Conservation (phyloP, 2,888 invertebrate genomes). For the Tupiocoris notatus region DNA sequence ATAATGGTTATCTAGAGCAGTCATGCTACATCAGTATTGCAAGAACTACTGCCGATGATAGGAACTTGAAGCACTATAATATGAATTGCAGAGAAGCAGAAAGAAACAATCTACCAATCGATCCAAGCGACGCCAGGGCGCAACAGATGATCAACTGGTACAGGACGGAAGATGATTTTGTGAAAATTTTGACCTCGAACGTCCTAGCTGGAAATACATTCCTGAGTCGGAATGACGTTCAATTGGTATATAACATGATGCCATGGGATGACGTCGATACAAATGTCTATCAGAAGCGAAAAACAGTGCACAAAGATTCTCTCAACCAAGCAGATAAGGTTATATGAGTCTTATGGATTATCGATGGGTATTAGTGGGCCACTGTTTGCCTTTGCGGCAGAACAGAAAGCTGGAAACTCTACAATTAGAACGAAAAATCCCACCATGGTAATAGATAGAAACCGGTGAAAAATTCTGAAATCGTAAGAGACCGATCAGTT, state of each 20-base stretch:
- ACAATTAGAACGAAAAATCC: no score
- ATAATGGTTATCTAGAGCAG: no score
- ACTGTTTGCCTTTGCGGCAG: no score
- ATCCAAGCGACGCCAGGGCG: background rate
- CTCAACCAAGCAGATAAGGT: background rate
- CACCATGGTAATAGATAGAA: no score
- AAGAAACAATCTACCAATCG: background rate
- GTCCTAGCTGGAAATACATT: conserved; percentile 5
- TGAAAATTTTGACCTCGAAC: conserved; percentile 2
- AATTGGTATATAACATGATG: conserved; percentile 11
- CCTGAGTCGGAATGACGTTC: background rate
- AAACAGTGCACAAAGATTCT: background rate
- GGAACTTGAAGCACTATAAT: no score
- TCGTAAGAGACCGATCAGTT: no score
- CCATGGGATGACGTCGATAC: background rate
- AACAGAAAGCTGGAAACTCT: no score
- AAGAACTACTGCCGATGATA: no score
- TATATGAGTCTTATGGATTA: no score
- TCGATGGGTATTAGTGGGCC: no score
- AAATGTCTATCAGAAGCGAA: background rate
- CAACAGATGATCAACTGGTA: conserved; percentile 11
- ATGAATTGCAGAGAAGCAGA: background rate
- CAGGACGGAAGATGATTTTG: conserved; percentile 24
- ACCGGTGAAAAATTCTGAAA: no score
- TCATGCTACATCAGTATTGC: no score